Base-by-base conservation (phyloP, 2,888 invertebrate species). In the Eupithecia subumbrata region DNA sequence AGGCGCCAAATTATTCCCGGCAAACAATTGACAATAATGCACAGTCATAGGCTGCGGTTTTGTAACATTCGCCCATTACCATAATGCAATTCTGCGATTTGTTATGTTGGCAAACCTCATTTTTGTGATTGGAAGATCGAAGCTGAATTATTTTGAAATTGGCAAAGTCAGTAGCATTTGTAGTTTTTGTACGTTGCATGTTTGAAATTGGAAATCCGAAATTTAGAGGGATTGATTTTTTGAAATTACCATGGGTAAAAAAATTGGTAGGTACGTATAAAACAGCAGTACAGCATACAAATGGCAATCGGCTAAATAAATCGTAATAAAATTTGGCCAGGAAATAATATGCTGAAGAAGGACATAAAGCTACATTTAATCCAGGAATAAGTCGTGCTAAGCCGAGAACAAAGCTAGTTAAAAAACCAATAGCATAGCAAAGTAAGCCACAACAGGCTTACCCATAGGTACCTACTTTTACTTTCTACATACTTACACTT, bases 1-100 rank as follows among this genome's bases (percentile, higher is more conserved):
- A 72, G 40, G 74, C 70, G 74, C 74, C 74, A 72, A 72, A 77
- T 74, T 74, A 74, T 74, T 72, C 37, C 60, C 30, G 63, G 5
- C 76, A 70, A 70, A 77, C 76, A 77, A 74, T 74, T 69, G 76
- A 74, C 56, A 74, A 45, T 74, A 76, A 77, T 68, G 77, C 72
- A 64, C 73, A 71, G 77, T 78, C 79, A 79, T 80, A 79, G 76
- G 74, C 77, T 78, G 75, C 75, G 79, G 77, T 80, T 79, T 78
- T 67, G 73, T 69, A 73, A 78, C 66, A 56, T 70, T 71, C 37
- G 4, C 12, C 48, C 69, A 74, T 72, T 73, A 43, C 40, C 68
- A 68, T 68, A 67, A 67, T 43, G 67, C n/a, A 16, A 30, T 30
- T 30, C 22, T 52, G 71, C 64, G 68, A 74, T 66, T 74, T 72